Percentiles rank a stretch among this genome's conserved stretches.
These are phyloP conservation scores for Spodoptera picta DNA, from an alignment of 2,888 invertebrate genomes.

Conservation along the genomic window DNA sequence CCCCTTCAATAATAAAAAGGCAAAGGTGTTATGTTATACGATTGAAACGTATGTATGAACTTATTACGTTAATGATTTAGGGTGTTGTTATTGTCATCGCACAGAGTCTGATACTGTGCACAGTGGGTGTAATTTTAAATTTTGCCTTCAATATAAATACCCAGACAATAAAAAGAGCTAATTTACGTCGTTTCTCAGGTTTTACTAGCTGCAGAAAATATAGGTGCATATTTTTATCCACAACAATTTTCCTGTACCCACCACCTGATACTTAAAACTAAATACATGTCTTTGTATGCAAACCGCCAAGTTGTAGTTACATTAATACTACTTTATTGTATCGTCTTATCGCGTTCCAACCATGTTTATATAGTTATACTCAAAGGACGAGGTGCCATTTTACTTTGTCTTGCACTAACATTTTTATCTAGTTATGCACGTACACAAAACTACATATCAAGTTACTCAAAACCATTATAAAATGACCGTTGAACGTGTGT, in stretches of 20 bases:
- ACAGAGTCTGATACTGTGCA: no score
- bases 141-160: no score
- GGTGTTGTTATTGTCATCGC: no score
- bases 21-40: no score
- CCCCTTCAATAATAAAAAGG: no score
- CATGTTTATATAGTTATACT: constrained; percentile 14
- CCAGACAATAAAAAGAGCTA: no score
- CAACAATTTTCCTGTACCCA: neutral
- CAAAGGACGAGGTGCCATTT: constrained; percentile 20
- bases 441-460: neutral
- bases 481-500: no score
- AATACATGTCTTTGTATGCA: constrained; percentile 19
- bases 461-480: no score
- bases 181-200: no score
- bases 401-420: constrained; percentile 11
- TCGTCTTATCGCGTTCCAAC: constrained; percentile 7
- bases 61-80: no score
- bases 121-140: no score
- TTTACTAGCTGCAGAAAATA: neutral
- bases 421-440: constrained; percentile 16
- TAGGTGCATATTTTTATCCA: neutral
- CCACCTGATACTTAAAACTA: neutral
- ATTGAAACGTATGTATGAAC: no score
- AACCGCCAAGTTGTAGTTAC: constrained; percentile 8
- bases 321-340: constrained; percentile 11